Evolutionary conservation across 1,140 invertebrate genomes (phyloP), one percentile per base, ranked within the genome.

Genomic region (Zaprionus vittiger): DNA sequence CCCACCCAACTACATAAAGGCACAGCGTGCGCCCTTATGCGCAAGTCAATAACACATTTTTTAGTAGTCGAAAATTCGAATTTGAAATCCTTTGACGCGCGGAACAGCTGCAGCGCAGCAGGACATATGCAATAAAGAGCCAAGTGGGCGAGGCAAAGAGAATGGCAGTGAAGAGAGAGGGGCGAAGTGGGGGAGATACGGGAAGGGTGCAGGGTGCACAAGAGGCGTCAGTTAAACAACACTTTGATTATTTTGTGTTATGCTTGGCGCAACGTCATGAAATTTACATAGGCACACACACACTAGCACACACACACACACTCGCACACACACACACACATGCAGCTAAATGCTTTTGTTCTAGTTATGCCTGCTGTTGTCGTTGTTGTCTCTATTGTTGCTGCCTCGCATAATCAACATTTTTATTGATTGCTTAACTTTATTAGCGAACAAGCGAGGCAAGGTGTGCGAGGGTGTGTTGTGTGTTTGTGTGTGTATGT

Each of bases 361-460:
- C 26, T 60, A 68, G 67, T 37, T 71, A 24, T 52, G 47, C n/a
- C 4, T 4, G n/a, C 7, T 5, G 34, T 54, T 55, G 20, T 47
- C 1, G 34, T 54, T 68, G 20, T 47, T 65, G 54, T 49, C 4
- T 37, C 12, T 72, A 37, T 37, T 22, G 38, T 26, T 52, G 44
- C 31, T 38, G 60, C 38, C 68, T 68, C 60, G 63, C 61, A 76
- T 54, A 71, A 72, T 76, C 74, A 72, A 66, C 69, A 72, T 77
- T 66, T 72, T 77, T 77, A 77, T 77, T 77, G 74, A 77, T 77
- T 73, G 74, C 56, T 77, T 77, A 77, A 77, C 69, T 61, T 73
- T 61, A 73, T 77, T 77, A 75, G 60, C 54, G 73, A 71, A 38
- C 73, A 38, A 56, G 26, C 64, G 37, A 69, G 56, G 52, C 54